Percentiles rank a stretch among this genome's conserved stretches.
Conservation (phyloP, 1,140 invertebrate genomes). For the Plutomurus gul region DNA sequence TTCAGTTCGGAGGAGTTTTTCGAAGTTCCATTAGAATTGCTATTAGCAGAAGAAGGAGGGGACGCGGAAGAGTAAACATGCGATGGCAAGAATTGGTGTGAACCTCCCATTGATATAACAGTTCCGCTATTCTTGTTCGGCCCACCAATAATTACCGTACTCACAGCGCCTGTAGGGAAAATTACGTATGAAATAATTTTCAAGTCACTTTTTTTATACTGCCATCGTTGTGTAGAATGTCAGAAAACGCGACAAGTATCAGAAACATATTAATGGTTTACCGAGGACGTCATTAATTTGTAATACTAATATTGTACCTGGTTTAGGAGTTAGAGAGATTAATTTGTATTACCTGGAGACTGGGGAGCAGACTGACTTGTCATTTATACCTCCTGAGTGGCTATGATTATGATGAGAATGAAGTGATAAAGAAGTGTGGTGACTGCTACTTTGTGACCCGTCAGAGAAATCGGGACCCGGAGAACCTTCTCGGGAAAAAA, state of each 20-base stretch:
- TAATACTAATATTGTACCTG: constrained; percentile 36
- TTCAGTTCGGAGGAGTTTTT: constrained; percentile 2
- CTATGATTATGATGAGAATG: constrained; percentile 42
- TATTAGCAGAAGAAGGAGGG: not conserved
- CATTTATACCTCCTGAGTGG: constrained; percentile 58
- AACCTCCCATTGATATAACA: constrained; percentile 40
- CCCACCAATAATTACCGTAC: constrained; percentile 47
- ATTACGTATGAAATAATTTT: not conserved
- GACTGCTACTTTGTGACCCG: constrained; percentile 7
- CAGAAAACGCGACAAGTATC: no score
- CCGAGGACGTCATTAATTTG: not conserved
- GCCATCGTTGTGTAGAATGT: no score
- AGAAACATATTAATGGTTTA: no score
- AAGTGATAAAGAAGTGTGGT: constrained; percentile 37
- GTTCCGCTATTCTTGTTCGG: constrained; percentile 17
- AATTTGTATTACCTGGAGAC: no score
- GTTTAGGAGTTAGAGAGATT: no score
- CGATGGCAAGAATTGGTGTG: constrained; percentile 43
- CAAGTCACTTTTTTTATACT: no score
- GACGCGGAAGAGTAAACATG: constrained; percentile 16
- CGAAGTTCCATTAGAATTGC: constrained; percentile 26
- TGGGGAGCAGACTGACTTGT: constrained; percentile 72
- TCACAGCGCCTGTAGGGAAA: constrained; percentile 36
- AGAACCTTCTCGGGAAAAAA: constrained; percentile 80
- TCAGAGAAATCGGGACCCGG: constrained; percentile 66